Evolutionary conservation across 2,888 invertebrate genomes (phyloP).

Genomic region (Melipona bicolor): DNA sequence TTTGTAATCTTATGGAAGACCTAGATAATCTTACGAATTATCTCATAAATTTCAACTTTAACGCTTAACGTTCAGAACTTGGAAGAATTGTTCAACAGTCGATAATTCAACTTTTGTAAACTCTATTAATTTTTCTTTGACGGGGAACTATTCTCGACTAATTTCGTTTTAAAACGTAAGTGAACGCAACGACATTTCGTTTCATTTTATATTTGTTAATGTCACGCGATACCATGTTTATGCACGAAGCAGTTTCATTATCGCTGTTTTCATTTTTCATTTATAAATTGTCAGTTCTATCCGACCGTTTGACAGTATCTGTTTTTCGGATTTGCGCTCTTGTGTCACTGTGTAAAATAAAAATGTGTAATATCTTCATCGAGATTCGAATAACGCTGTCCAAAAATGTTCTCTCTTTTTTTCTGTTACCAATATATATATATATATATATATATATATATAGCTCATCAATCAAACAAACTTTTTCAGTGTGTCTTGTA

Average conservation of each 20-base stretch:
- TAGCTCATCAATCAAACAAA: background rate
- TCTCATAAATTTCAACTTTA: slow-evolving; percentile 11
- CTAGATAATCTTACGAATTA: slow-evolving; percentile 8
- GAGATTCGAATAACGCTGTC: background rate
- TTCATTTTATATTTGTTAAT: background rate
- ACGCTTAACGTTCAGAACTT: slow-evolving; percentile 5
- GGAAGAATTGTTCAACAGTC: no score
- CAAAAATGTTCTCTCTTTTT: background rate
- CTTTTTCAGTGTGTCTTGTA: background rate
- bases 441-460: no score
- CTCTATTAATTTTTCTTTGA: background rate
- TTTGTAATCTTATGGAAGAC: background rate
- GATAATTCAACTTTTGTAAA: background rate
- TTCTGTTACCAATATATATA: background rate
- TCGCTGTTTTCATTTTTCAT: background rate
- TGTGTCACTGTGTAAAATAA: background rate
- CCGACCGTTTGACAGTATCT: background rate
- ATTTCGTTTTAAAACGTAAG: background rate
- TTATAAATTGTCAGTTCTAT: background rate
- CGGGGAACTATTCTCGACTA: background rate
- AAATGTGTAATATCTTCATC: background rate
- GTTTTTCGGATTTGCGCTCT: background rate
- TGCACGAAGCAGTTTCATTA: background rate
- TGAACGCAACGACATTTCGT: background rate
- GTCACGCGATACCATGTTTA: background rate